Base-by-base conservation (phyloP, 2,888 invertebrate species). In the Nowickia ferox region DNA sequence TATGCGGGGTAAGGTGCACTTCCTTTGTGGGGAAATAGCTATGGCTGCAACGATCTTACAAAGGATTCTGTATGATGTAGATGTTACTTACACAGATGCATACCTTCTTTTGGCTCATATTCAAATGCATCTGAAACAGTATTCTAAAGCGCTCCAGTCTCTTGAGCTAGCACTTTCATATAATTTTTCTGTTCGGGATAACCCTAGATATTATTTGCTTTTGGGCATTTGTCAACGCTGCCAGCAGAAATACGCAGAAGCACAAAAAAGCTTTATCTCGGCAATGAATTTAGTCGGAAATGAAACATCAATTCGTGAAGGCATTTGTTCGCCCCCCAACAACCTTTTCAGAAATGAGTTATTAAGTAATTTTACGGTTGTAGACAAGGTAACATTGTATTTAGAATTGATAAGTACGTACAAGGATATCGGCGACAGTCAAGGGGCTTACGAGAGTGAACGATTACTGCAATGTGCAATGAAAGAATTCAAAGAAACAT, bases 121-220 rank as follows among this genome's bases (percentile, higher is more conserved):
- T 74, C 95, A 96, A 88, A 94, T 97, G 9, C 95, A 95, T 81
- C 95, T 95, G 89, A 94, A 94, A 53, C 94, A 94, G 63, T 97
- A 95, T 89, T 94, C 96, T 19, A 95, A 96, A 90, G 98, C 98
- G 0, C 95, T 96, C 13, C 97, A 98, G 91, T 96, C 96, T 77
- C 93, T 99, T 63, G 98, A 99, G 93, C 95, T 97, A 87, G 98
- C 97, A 79, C 93, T 99, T 15, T 98, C 98, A 90, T 96, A 97
- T 90, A 97, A 98, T 92, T 98, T 99, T 91, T 96, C 97, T 93
- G 96, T 99, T 0, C 94, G 98, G 87, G 98, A 98, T 84, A 96
- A 97, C 92, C 97, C 98, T 0, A 94, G 98, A 91, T 99, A 97
- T 91, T 97, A 98, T 93, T 94, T 98, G 86, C 95, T 98, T 1